These are phyloP conservation scores for Trogon melanurus DNA, from an alignment of 2,113 vertebrate species.

Conservation along the genomic window DNA sequence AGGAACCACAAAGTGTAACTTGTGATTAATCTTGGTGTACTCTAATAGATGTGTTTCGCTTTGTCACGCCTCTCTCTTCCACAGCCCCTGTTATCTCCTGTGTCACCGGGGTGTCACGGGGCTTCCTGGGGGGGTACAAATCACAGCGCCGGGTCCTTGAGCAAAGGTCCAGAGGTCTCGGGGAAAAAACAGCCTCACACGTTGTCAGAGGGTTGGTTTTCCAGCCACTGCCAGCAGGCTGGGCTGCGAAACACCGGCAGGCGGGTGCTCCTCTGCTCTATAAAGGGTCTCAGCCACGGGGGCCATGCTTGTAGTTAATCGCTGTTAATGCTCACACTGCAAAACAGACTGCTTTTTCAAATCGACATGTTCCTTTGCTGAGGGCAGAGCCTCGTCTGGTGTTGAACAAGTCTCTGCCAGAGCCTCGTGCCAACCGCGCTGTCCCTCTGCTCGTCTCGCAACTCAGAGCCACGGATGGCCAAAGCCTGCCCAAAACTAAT, in stretches of 20 bases:
- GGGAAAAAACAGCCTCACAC: neutral
- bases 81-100: neutral
- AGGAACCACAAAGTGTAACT: neutral
- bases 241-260: accelerated
- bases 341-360: accelerated
- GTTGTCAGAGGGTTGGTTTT: accelerated
- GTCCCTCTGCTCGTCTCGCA: accelerated
- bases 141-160: neutral
- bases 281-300: accelerated
- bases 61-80: neutral
- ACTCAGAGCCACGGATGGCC: accelerated
- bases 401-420: neutral
- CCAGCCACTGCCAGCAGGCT: accelerated
- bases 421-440: neutral
- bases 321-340: neutral
- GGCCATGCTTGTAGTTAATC: accelerated
- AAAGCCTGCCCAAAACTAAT: neutral
- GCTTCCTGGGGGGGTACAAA: neutral
- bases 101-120: neutral
- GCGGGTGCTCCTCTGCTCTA: accelerated
- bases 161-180: neutral
- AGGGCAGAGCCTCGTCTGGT: neutral
- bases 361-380: accelerated
- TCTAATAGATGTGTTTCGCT: neutral
- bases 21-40: neutral